Conservation (phyloP, 1,140 invertebrate species). For the Heliconius himera region DNA sequence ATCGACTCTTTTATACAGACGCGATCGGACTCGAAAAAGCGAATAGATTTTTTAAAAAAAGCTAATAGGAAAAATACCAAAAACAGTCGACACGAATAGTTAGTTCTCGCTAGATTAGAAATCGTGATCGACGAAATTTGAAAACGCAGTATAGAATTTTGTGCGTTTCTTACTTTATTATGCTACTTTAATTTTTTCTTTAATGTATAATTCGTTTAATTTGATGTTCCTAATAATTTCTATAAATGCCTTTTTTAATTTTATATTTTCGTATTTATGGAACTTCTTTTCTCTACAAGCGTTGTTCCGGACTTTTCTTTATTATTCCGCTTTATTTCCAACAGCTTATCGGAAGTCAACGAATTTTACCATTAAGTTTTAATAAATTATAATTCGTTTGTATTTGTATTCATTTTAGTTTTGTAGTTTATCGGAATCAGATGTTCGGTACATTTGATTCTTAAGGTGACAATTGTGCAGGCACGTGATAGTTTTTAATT, state of each 20-base stretch:
- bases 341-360: slow-evolving; percentile 8
- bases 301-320: slow-evolving; percentile 9
- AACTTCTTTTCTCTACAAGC: neutral
- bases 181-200: neutral
- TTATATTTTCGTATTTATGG: neutral
- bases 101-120: slow-evolving; percentile 7
- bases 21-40: neutral
- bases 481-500: neutral
- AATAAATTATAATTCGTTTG: neutral
- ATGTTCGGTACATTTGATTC: neutral
- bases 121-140: neutral
- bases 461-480: neutral
- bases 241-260: neutral
- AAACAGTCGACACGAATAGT: slow-evolving; percentile 14
- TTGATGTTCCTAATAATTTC: neutral
- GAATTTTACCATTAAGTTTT: neutral
- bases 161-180: neutral
- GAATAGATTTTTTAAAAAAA: slow-evolving; percentile 7
- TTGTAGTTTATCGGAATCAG: neutral
- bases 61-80: neutral
- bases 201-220: too few relatives aligned
- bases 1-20: neutral
- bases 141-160: neutral
- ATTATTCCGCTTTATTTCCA: neutral
- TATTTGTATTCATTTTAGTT: neutral